A percentile compares a stretch with the other conserved stretches of the same genome.
Evolutionary conservation across 2,113 vertebrate species (phyloP).

Genomic region (Uropsilus gracilis): DNA sequence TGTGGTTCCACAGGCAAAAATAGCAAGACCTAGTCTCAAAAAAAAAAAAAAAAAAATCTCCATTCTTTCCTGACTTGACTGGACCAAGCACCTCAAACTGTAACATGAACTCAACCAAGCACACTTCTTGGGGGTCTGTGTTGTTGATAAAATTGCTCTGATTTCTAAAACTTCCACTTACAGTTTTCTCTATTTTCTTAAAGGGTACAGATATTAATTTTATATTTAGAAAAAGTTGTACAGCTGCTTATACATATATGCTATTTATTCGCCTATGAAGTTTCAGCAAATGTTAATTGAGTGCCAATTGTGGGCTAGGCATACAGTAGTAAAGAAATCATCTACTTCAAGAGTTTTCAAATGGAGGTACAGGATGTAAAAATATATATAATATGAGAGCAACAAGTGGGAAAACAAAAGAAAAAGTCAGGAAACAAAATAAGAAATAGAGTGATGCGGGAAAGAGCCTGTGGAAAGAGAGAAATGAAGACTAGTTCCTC

Average conservation of each 20-base stretch:
- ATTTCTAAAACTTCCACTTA: neutral
- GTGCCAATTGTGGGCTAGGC: neutral
- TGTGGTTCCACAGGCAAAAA: no score
- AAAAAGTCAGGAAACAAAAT: neutral
- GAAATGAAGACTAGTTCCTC: neutral
- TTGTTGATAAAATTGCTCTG: slow-evolving; percentile 25
- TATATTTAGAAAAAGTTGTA: neutral
- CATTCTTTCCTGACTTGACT: slow-evolving; percentile 60
- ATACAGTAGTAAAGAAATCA: neutral
- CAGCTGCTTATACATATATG: neutral
- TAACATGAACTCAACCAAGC: slow-evolving; percentile 61
- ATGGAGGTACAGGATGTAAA: neutral
- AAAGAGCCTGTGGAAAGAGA: neutral
- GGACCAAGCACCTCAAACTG: slow-evolving; percentile 48
- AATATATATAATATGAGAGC: neutral
- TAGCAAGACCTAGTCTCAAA: no score
- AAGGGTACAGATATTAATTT: neutral
- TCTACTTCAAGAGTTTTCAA: neutral
- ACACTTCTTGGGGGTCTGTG: neutral
- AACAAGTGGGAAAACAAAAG: neutral
- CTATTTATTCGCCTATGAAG: slow-evolving; percentile 37
- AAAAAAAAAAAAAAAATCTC: slow-evolving; percentile 55
- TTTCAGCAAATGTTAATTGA: neutral
- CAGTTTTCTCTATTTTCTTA: slow-evolving; percentile 2
- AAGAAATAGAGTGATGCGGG: neutral